Evolutionary conservation across 1,140 invertebrate species (phyloP), one percentile per base, ranked within the genome.

Genomic region (Ceratosolen solmsi): DNA sequence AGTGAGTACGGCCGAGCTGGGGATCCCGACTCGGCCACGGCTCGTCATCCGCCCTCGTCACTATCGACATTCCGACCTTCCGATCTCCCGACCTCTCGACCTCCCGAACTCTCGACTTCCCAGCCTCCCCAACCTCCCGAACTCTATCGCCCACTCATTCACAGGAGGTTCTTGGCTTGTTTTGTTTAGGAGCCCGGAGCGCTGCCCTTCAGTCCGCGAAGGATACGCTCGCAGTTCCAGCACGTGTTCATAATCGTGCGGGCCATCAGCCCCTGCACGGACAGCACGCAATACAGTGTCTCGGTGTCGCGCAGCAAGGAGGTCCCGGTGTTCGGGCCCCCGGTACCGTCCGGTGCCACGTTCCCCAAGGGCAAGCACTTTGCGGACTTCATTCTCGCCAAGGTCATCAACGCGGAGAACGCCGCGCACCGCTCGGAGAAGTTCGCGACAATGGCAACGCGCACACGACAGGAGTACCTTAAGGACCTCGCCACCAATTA

Each of bases 331-430:
- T 99, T 99, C 92, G 98, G 98, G 46, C 98, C 98, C 22, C 96
- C 97, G 0, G 96, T 99, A 75, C 95, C 96, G 74, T 94, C 96
- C 86, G 95, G 95, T 79, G 96, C 95, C 8, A 94, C 94, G 13
- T 99, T 98, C 90, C 93, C 95, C 17, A 98, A 98, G 92, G 95
- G 96, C 78, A 96, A 96, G 92, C 93, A 95, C 20, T 99, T 99
- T 90, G 95, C 96, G 22, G 97, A 99, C 89, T 98, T 99, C 90
- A 93, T 99, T 33, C 90, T 99, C 82, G 96, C 98, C 60, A 99
- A 99, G 95, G 96, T 98, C 30, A 98, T 99, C 65, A 99, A 99
- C 92, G 98, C 97, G 30, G 98, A 99, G 92, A 99, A 99, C 92
- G 98, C 98, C 22, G 98, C 97, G 17, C 97, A 99, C 87, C 94